Evolutionary conservation across 2,797 vertebrate species (phyloP), one percentile per base, ranked within the genome.

Genomic region (Xenentodon cancila): DNA sequence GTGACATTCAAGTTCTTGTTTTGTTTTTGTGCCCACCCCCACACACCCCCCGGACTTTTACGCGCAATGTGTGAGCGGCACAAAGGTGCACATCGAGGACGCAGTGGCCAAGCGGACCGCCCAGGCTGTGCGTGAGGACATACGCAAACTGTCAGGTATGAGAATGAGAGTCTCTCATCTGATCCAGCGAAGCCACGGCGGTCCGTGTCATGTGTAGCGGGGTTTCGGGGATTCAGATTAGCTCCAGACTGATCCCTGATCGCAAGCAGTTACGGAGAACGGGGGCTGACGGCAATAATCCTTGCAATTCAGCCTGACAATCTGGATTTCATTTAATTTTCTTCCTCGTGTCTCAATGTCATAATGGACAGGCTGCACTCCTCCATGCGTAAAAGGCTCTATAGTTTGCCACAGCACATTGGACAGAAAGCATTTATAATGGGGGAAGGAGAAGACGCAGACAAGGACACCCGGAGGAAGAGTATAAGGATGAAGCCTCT

Each of bases 381-480:
- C 80, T 97, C 97, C 92, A 98, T 98, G 97, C 96, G 98, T 94
- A 97, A 97, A 94, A 95, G 98, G 91, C 95, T 99, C 69, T 98
- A 98, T 94, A 99, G 98, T 93, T 96, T 99, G 87, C 98, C 98
- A 89, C 97, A 96, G 91, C 96, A 97, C 92, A 94, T 96, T 85
- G 96, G 94, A 88, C 92, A 96, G 88, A 97, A 95, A 91, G 92
- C 95, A 71, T 95, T 95, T 62, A 95, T 96, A 82, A 97, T 97
- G 95, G 96, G 96, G 75, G 96, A 96, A 88, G 96, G 94, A 64
- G 95, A 94, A 81, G 93, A 95, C 80, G 88, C 92, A 63, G 94
- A 95, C 82, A 95, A 94, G 93, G 95, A 95, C 90, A 95, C 97
- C 85, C 93, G 95, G 81, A 93, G 95, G 87, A 95, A 95, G 89